phyloP scores from a whole-genome alignment of 2,797 vertebrate genomes.

The Ciconia nigra region DNA sequence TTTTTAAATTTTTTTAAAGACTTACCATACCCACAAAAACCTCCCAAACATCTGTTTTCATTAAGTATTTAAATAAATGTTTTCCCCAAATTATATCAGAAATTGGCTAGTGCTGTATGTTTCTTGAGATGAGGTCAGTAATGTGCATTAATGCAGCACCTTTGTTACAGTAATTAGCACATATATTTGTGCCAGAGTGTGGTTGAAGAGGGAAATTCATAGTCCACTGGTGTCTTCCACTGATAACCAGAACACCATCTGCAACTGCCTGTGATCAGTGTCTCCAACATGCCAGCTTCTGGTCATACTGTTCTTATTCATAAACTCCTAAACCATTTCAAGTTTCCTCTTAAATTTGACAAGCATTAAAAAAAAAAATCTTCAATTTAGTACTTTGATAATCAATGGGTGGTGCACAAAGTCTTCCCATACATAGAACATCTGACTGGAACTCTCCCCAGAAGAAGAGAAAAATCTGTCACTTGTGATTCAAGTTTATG shows the following conservation, averaged over 20 bases:
- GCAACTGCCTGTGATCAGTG: background rate
- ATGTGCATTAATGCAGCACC: background rate
- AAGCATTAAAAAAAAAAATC: background rate
- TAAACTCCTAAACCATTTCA: background rate
- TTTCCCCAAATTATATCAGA: background rate
- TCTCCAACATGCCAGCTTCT: background rate
- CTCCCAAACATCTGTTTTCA: conserved; percentile 37
- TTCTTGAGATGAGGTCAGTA: background rate
- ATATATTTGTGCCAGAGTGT: background rate
- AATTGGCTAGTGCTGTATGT: background rate
- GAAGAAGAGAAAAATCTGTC: background rate
- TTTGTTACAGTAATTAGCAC: background rate
- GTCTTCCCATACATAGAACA: background rate
- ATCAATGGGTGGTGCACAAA: background rate
- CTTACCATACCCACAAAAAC: background rate
- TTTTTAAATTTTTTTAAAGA: background rate
- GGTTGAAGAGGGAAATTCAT: background rate
- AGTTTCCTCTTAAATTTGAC: background rate
- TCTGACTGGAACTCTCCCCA: background rate
- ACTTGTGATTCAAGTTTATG: background rate
- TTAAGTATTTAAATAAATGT: conserved; percentile 9
- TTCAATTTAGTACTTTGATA: background rate
- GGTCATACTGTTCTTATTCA: background rate
- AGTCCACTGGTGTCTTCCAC: background rate
- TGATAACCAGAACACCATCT: background rate